Percentiles rank a stretch among this genome's conserved stretches.
Evolutionary conservation across 1,140 invertebrate genomes (phyloP).

Genomic region (Pseudomyrmex pallidus): DNA sequence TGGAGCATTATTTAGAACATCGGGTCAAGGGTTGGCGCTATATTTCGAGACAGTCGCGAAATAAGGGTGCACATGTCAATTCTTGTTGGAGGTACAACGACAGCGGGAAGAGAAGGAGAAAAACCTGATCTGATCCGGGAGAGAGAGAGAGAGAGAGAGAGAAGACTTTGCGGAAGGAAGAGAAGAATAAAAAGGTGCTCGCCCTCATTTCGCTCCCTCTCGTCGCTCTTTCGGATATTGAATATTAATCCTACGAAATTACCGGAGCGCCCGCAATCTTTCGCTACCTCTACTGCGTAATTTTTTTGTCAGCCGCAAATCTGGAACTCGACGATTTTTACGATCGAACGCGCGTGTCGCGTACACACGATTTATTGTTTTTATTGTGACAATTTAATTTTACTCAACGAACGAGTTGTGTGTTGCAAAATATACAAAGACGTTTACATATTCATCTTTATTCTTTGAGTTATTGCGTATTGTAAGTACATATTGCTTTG

Average conservation of each 20-base stretch:
- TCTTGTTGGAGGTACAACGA: slow-evolving; percentile 32
- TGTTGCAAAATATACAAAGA: background rate
- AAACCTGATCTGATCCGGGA: slow-evolving; percentile 18
- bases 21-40: slow-evolving; percentile 64
- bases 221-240: slow-evolving; percentile 80
- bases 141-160: background rate
- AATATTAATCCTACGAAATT: slow-evolving; percentile 85
- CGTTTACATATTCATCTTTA: background rate
- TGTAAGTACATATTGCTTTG: background rate
- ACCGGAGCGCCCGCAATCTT: slow-evolving; percentile 80
- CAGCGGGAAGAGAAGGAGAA: background rate
- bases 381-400: background rate
- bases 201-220: slow-evolving; percentile 45
- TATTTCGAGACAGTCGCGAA: background rate
- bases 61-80: slow-evolving; percentile 39
- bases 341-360: background rate
- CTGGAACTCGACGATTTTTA: slow-evolving; percentile 69
- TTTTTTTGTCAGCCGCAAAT: slow-evolving; percentile 76
- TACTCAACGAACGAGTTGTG: background rate
- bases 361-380: background rate
- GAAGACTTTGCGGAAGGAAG: too few relatives aligned
- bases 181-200: slow-evolving; percentile 27
- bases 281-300: slow-evolving; percentile 65
- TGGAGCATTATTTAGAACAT: slow-evolving; percentile 10
- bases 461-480: background rate